Base-by-base conservation (phyloP, 2,888 invertebrate genomes). In the Rhaphigaster nebulosa region DNA sequence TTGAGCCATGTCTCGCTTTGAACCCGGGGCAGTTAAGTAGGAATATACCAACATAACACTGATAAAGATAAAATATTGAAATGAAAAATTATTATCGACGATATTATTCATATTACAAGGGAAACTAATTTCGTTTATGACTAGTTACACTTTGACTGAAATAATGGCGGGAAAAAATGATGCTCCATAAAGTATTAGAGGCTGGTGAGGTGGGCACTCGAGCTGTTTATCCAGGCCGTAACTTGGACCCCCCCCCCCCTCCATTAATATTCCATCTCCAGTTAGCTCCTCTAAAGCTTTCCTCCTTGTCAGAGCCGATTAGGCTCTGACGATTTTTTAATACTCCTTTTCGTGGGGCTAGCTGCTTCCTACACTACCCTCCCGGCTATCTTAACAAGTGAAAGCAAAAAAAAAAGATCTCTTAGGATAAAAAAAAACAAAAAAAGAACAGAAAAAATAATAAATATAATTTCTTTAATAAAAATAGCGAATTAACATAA, bases 151-250 rank as follows among this genome's bases (percentile, higher is more conserved):
- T 60, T 60, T 60, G 5, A 60, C 60, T 60, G 60, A 12, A n/a
- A 60, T n/a, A 60, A 60, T 60, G 60, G 12, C 60, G 5, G n/a
- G n/a, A 56, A 60, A 60, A 60, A 60, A 60, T 60, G 60, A 60
- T 60, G 60, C 60, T 60, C 60, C 60, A 60, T 60, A 60, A 60
- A 60, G 60, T 60, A 60, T 60, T 60, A 60, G 60, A 60, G 60
- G 12, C 10, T n/a, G 60, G 60, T n/a, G 60, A 60, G 60, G 8
- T 60, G 60, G 60, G n/a, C n/a, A 60, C 60, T 60, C 26, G 60
- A 60, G 60, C 26, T n/a, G 60, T 60, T 60, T 60, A 60, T 60
- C n/a, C n/a, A n/a, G 60, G n/a, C 60, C 56, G 23, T 20, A 23
- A 56, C 20, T 23, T 5, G 20, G 56, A 8, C 20, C 56, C 56